Evolutionary conservation across 2,113 vertebrate species (phyloP).

Genomic region (Callopanchax toddi): DNA sequence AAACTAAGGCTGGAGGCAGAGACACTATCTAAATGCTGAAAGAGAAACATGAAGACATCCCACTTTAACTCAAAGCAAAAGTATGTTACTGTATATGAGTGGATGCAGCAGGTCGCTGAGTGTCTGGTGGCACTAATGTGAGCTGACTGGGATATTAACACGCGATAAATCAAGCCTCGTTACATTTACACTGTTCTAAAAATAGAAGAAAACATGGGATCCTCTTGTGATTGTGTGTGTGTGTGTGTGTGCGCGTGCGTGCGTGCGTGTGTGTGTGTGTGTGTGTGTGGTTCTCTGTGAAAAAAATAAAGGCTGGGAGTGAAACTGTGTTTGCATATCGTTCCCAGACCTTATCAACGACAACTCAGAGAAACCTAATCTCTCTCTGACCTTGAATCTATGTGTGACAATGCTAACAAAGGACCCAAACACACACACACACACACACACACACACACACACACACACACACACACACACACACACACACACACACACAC

Average conservation of each 20-base stretch:
- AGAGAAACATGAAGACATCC: constrained; percentile 50
- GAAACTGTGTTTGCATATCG: no score
- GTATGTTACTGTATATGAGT: constrained; percentile 18
- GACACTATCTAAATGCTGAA: constrained; percentile 49
- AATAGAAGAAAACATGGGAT: constrained; percentile 20
- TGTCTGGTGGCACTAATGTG: constrained; percentile 19
- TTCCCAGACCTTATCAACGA: no score
- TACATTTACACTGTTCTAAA: constrained; percentile 16
- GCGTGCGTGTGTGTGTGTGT: constrained; percentile 2
- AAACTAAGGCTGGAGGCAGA: constrained; percentile 30
- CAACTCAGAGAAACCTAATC: no score
- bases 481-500: constrained; percentile 13
- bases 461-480: constrained; percentile 13
- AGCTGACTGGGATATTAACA: neutral
- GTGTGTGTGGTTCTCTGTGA: neutral
- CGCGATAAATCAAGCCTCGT: no score
- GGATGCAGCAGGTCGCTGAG: constrained; percentile 16
- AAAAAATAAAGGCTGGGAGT: no score
- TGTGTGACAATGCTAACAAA: no score
- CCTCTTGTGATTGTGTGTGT: neutral
- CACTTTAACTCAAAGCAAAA: constrained; percentile 32
- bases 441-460: constrained; percentile 12
- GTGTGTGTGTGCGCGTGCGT: no score
- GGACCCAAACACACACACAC: no score
- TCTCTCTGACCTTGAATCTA: no score